Conservation (phyloP, 2,797 vertebrate species). For the Lutjanus campechanus region DNA sequence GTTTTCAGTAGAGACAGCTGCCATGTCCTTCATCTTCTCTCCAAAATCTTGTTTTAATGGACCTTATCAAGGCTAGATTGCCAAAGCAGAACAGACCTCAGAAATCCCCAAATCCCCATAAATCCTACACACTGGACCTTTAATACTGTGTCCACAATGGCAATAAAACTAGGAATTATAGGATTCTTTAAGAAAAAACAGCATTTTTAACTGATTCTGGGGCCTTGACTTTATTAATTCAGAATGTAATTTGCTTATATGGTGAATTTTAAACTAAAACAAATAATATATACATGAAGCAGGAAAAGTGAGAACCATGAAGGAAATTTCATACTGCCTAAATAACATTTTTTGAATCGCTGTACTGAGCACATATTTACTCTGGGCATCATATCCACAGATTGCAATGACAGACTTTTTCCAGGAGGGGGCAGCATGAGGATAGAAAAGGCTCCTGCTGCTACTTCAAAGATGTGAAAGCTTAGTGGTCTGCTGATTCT, state of each 20-base stretch:
- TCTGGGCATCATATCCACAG: background rate
- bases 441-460: background rate
- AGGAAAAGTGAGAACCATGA: background rate
- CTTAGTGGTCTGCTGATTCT: background rate
- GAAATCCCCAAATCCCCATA: too few species aligned
- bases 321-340: background rate
- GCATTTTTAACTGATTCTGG: background rate
- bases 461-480: background rate
- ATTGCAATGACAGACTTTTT: background rate
- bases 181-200: background rate
- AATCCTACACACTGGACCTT: too few species aligned
- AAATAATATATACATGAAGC: background rate
- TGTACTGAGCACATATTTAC: background rate
- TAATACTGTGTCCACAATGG: too few species aligned
- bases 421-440: constrained; percentile 59
- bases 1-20: background rate
- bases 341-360: background rate
- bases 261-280: background rate
- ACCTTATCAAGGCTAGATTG: background rate
- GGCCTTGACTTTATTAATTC: background rate
- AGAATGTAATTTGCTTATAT: background rate
- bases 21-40: background rate
- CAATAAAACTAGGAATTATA: background rate
- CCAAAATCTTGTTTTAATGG: background rate
- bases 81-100: background rate